These are phyloP conservation scores for Pangasius djambal DNA, from an alignment of 2,797 vertebrate species.

Conservation along the genomic window DNA sequence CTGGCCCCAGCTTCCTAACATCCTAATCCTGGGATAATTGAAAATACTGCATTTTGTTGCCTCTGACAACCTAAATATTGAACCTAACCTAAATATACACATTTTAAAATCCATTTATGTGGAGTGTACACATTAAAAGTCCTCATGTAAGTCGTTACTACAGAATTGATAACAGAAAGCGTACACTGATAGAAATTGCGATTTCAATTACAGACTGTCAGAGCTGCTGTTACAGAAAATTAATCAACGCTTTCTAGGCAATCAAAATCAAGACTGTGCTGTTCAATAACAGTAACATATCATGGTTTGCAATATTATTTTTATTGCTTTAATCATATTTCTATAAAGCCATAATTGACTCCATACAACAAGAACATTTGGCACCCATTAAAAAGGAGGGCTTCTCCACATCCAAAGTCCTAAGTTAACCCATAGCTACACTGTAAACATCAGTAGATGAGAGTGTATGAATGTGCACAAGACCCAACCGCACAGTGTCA, in stretches of 20 bases:
- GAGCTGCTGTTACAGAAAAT: neutral
- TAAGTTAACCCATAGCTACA: neutral
- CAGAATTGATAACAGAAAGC: neutral
- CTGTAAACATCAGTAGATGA: neutral
- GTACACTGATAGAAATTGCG: neutral
- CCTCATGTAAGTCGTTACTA: neutral
- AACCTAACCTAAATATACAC: too few species aligned
- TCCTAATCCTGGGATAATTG: too few species aligned
- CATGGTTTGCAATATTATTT: neutral
- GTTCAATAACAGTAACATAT: neutral
- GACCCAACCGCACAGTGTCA: neutral
- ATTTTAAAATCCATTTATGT: neutral
- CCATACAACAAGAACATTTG: neutral
- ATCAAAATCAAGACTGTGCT: neutral
- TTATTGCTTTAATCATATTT: neutral
- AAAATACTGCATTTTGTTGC: too few species aligned
- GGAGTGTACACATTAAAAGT: neutral
- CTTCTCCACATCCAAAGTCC: neutral
- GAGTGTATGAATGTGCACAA: neutral
- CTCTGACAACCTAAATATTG: too few species aligned
- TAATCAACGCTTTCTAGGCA: neutral
- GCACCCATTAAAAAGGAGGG: neutral
- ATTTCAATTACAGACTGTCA: neutral
- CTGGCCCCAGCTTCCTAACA: too few species aligned
- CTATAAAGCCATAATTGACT: neutral